Evolutionary conservation across 2,888 invertebrate species (phyloP), one percentile per base, ranked within the genome.

Genomic region (Clusia tigrina): DNA sequence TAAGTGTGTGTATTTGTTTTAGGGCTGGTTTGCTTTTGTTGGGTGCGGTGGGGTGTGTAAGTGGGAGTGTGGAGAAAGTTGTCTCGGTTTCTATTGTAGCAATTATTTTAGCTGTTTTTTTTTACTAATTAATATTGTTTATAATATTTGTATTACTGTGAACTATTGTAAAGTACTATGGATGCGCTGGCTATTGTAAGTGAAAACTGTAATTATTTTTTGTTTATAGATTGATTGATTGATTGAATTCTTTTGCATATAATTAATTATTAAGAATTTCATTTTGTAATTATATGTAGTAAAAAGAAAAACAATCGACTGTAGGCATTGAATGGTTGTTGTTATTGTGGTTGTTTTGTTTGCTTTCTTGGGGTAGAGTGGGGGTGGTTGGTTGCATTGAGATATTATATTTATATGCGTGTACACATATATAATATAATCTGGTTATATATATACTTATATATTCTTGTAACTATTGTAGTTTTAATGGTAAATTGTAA

Each of bases 261-360:
- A 63, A 60, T 54, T 59, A 53, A 51, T 46, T 65, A 51, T 42
- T 18, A 42, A 61, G 64, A 15, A 60, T 68, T 67, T 67, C 63
- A 58, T 63, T 71, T 64, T 65, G 63, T 59, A 63, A 62, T 63
- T 52, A 52, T 23, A 52, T 52, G 17, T 20, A n/a, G n/a, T n/a
- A 57, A 67, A 70, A 69, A 69, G 60, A 69, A 71, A 70, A 74
- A 82, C 83, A 83, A 83, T 83, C 83, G 83, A 87, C 87, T 87
- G 87, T 86, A 86, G 87, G 87, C 86, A 85, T 86, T 84, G 86
- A 85, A 85, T 84, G 81, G 84, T 84, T 82, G 82, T 82, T 84
- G 83, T 84, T 82, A 81, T 84, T 84, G 82, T 67, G 78, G 75
- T 81, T 82, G 78, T 83, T 84, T 82, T 82, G 53, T 58, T 38